Percentiles rank a stretch among this genome's conserved stretches.
These are phyloP conservation scores for Sitobion miscanthi DNA, from an alignment of 1,140 invertebrate genomes.

Conservation along the genomic window DNA sequence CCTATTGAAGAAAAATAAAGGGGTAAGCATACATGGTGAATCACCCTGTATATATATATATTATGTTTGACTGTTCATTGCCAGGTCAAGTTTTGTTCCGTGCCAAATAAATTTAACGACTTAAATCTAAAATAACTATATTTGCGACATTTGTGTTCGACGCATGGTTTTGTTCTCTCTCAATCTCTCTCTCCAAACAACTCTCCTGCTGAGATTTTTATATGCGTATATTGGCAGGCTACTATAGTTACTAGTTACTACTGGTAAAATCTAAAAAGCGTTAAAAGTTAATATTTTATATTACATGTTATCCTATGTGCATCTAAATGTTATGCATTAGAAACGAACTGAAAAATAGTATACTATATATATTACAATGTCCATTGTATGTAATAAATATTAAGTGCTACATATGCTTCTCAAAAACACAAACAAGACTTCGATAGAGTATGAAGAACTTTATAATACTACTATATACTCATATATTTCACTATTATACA, in stretches of 20 bases:
- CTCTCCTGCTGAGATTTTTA: slow-evolving; percentile 14
- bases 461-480: not conserved
- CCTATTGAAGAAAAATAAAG: too few species aligned
- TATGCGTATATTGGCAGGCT: not conserved
- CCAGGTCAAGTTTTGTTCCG: not conserved
- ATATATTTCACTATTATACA: not conserved
- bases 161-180: not conserved
- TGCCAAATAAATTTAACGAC: slow-evolving; percentile 26
- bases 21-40: too few species aligned
- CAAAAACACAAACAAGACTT: not conserved
- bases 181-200: not conserved
- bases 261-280: not conserved
- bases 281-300: not conserved
- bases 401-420: not conserved
- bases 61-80: not conserved
- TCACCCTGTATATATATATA: not conserved
- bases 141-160: not conserved
- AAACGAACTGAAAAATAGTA: not conserved
- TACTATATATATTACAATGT: too few species aligned
- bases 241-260: not conserved
- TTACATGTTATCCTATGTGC: not conserved
- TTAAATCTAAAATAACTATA: slow-evolving; percentile 7
- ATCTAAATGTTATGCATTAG: not conserved
- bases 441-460: not conserved
- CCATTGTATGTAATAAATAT: too few species aligned